Conservation (phyloP, 2,888 invertebrate genomes). For the Noctua janthina region DNA sequence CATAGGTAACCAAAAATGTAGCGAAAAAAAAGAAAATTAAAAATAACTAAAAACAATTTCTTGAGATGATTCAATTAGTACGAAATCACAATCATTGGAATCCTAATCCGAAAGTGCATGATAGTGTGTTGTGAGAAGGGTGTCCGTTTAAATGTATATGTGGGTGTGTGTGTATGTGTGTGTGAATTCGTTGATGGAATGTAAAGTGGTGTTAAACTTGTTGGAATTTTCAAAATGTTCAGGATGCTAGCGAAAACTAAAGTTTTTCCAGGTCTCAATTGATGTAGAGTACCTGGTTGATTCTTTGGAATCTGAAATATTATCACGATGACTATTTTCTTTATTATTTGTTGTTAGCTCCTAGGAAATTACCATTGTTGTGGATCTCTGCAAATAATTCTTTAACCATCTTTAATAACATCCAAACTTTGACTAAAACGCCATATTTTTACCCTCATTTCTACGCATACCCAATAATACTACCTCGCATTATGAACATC, state of each 20-base stretch:
- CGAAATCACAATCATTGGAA: too few species aligned
- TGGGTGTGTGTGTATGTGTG: too few species aligned
- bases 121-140: too few species aligned
- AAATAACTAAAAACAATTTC: too few species aligned
- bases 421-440: not conserved
- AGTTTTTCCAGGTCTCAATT: not conserved
- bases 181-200: too few species aligned
- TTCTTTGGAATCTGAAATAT: not conserved
- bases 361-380: not conserved
- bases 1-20: too few species aligned
- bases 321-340: not conserved
- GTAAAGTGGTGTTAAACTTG: conserved; percentile 2
- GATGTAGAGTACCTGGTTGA: not conserved
- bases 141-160: too few species aligned
- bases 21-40: too few species aligned
- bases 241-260: not conserved
- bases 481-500: conserved; percentile 18
- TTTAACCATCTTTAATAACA: not conserved
- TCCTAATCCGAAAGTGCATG: too few species aligned
- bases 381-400: not conserved
- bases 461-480: not conserved
- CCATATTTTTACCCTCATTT: not conserved
- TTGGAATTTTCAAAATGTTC: conserved; percentile 2
- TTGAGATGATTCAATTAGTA: too few species aligned
- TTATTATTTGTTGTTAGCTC: not conserved